phyloP scores from a whole-genome alignment of 2,888 invertebrate species.

The Rhagophthalmus giganteus region DNA sequence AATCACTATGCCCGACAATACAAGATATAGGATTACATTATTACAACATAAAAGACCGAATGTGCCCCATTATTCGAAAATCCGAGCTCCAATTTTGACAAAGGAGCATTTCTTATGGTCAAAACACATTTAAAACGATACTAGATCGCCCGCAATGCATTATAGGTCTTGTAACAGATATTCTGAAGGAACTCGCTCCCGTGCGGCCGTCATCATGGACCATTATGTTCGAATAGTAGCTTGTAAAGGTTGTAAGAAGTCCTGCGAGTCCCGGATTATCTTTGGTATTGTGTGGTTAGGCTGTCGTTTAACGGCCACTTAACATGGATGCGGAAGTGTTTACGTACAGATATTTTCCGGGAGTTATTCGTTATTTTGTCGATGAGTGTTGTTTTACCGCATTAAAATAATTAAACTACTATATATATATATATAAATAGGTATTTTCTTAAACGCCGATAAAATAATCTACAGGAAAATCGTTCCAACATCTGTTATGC shows the following conservation, averaged over 20 bases:
- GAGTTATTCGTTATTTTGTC: conserved; percentile 43
- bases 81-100: conserved; percentile 45
- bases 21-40: conserved; percentile 50
- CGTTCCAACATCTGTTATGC: conserved; percentile 7
- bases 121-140: conserved; percentile 56
- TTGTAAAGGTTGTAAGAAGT: conserved; percentile 40
- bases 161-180: conserved; percentile 35
- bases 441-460: no score
- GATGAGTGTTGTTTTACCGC: not conserved
- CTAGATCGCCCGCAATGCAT: conserved; percentile 28
- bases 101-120: conserved; percentile 51
- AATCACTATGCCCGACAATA: not conserved
- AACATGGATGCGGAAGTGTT: conserved; percentile 49
- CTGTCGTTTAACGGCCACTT: conserved; percentile 51
- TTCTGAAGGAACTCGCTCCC: conserved; percentile 32
- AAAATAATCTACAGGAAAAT: no score
- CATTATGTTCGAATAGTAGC: conserved; percentile 47
- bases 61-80: conserved; percentile 52
- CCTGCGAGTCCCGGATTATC: conserved; percentile 47
- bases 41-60: conserved; percentile 49
- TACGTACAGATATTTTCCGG: conserved; percentile 36
- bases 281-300: conserved; percentile 41
- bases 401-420: no score
- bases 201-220: conserved; percentile 40
- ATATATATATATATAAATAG: no score